Percentiles rank a stretch among this genome's conserved stretches.
Conservation (phyloP, 2,113 vertebrate genomes). For the Phrynosoma platyrhinos region DNA sequence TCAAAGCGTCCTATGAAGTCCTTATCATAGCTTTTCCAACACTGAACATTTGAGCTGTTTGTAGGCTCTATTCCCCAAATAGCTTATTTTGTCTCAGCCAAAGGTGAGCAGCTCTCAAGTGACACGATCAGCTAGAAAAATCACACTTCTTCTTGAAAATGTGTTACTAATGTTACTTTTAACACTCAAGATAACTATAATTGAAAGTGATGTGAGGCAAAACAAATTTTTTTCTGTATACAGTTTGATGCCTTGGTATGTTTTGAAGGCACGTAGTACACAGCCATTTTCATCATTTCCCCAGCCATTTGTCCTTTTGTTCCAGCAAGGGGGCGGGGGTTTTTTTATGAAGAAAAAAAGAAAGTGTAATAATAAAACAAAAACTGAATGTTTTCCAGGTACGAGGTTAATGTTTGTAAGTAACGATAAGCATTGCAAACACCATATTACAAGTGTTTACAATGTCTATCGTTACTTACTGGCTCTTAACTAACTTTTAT, state of each 20-base stretch:
- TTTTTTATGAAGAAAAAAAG: not conserved
- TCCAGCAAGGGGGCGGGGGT: too few relatives aligned
- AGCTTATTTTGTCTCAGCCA: not conserved
- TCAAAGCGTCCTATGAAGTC: not conserved
- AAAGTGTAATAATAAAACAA: not conserved
- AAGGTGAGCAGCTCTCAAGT: slow-evolving; percentile 30
- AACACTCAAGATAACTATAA: slow-evolving; percentile 43
- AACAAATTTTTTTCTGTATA: slow-evolving; percentile 33
- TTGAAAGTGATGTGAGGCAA: slow-evolving; percentile 40
- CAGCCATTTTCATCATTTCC: not conserved
- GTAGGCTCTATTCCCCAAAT: slow-evolving; percentile 6
- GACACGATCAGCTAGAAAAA: slow-evolving; percentile 27
- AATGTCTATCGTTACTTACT: too few relatives aligned
- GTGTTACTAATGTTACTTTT: slow-evolving; percentile 37
- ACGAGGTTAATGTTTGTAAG: slow-evolving; percentile 13
- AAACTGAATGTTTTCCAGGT: not conserved
- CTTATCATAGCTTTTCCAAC: not conserved
- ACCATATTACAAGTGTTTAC: slow-evolving; percentile 10
- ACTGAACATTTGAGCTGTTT: not conserved
- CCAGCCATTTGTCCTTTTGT: slow-evolving; percentile 7
- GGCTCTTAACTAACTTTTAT: not conserved
- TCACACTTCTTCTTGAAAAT: slow-evolving; percentile 31
- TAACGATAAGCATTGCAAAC: not conserved
- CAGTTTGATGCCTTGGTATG: not conserved
- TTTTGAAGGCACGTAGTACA: not conserved